A percentile compares a stretch with the other conserved stretches of the same genome.
These are phyloP conservation scores for Gracilinanus agilis DNA, from an alignment of 2,113 vertebrate genomes.

Conservation along the genomic window DNA sequence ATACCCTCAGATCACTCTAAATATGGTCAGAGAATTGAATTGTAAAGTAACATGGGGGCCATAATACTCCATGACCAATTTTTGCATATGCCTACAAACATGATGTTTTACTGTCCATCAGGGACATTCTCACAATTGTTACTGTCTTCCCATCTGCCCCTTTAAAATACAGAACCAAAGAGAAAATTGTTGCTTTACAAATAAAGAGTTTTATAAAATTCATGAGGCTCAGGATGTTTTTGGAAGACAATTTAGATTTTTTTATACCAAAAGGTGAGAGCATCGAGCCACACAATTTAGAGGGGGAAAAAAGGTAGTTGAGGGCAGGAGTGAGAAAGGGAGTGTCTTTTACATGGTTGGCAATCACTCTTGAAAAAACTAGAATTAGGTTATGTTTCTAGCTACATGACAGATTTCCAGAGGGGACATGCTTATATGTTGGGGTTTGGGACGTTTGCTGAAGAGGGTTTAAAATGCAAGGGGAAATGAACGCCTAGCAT, in stretches of 20 bases:
- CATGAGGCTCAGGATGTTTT: not conserved
- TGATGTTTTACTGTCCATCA: not conserved
- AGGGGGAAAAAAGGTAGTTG: not conserved
- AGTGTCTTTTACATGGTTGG: not conserved
- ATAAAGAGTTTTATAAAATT: not conserved
- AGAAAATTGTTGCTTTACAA: not conserved
- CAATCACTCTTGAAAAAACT: not conserved
- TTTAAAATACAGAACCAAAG: not conserved
- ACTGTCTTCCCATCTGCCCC: not conserved
- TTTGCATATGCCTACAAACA: not conserved
- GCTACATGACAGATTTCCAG: not conserved
- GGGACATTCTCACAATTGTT: not conserved
- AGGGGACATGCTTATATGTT: not conserved
- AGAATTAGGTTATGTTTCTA: not conserved
- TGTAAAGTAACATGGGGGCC: not conserved
- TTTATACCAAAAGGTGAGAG: not conserved
- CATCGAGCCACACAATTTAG: not conserved
- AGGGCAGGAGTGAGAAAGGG: not conserved
- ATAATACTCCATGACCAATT: not conserved
- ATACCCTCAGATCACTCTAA: not conserved
- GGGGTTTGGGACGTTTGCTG: conserved; percentile 27
- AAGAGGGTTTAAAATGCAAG: conserved; percentile 28
- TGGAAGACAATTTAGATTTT: not conserved
- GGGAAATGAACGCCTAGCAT: not conserved
- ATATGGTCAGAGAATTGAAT: not conserved